phyloP scores from a whole-genome alignment of 1,140 invertebrate species.

The Zaprionus vittiger region DNA sequence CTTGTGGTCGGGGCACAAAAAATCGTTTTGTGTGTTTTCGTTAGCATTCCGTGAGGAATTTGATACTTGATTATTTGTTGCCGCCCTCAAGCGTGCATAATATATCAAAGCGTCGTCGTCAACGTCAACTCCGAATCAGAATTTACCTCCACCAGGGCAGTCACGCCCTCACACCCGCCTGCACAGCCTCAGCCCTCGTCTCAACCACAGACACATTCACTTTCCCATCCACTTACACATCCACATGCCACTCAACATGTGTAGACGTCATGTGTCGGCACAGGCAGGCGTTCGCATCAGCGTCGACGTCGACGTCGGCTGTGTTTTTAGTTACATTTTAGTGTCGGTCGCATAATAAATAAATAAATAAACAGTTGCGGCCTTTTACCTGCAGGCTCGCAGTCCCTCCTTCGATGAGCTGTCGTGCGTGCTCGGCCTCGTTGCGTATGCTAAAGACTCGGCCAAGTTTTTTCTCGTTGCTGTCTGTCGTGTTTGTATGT shows the following conservation, averaged over 20 bases:
- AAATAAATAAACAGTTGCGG: conserved; percentile 76
- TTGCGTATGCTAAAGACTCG: conserved; percentile 72
- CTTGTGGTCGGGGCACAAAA: conserved; percentile 53
- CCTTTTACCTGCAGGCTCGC: conserved; percentile 35
- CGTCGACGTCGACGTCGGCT: conserved; percentile 16
- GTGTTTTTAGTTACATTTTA: conserved; percentile 82
- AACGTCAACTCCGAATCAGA: conserved; percentile 62
- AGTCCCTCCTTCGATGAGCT: conserved; percentile 21
- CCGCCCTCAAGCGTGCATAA: conserved; percentile 80
- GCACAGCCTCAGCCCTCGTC: background rate
- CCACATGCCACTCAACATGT: conserved; percentile 58
- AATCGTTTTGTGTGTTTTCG: conserved; percentile 72
- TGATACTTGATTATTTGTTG: conserved; percentile 83
- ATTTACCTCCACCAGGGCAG: conserved; percentile 11
- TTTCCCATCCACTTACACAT: conserved; percentile 10
- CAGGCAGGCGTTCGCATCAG: background rate
- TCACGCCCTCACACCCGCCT: background rate
- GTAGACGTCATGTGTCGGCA: conserved; percentile 75
- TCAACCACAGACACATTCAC: background rate
- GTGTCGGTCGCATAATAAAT: conserved; percentile 79
- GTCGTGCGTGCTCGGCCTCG: conserved; percentile 56
- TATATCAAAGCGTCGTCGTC: conserved; percentile 75
- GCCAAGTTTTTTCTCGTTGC: conserved; percentile 11
- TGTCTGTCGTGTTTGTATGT: background rate
- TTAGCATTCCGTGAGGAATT: conserved; percentile 81